A percentile compares a stretch with the other conserved stretches of the same genome.
These are phyloP conservation scores for Hucho hucho DNA, from an alignment of 2,113 vertebrate species.

Conservation along the genomic window DNA sequence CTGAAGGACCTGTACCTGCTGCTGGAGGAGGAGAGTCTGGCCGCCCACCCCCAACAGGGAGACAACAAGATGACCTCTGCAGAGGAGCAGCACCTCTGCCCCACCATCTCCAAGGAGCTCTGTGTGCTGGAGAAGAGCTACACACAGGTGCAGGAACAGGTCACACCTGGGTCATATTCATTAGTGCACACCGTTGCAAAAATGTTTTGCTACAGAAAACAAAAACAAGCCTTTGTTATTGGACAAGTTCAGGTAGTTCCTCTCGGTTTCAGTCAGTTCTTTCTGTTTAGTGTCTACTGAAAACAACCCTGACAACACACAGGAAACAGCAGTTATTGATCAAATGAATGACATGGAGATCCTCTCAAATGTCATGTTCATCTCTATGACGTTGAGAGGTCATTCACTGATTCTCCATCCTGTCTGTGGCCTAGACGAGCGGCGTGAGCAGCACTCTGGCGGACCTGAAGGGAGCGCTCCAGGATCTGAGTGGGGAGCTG, in stretches of 20 bases:
- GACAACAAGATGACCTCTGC: conserved; percentile 80
- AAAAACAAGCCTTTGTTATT: too few species aligned
- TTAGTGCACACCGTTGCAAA: too few species aligned
- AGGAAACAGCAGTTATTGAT: too few species aligned
- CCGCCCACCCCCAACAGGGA: conserved; percentile 69
- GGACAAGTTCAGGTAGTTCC: too few species aligned
- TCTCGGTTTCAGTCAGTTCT: too few species aligned
- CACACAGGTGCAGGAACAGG: conserved; percentile 21
- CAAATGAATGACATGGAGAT: too few species aligned
- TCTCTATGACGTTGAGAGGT: too few species aligned
- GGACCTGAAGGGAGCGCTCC: conserved; percentile 89
- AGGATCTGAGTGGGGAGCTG: conserved; percentile 89
- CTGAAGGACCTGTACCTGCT: conserved; percentile 93
- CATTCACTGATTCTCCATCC: background rate
- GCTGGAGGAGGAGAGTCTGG: conserved; percentile 87
- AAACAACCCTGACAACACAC: too few species aligned
- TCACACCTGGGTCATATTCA: background rate
- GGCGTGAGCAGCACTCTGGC: conserved; percentile 87
- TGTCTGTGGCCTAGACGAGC: conserved; percentile 70
- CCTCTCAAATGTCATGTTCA: too few species aligned
- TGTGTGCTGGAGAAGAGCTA: conserved; percentile 36
- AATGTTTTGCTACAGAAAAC: too few species aligned
- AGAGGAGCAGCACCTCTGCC: conserved; percentile 79
- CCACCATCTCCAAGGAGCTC: conserved; percentile 62
- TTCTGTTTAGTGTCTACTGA: too few species aligned